phyloP scores from a whole-genome alignment of 2,888 invertebrate genomes.

The Hypomecis punctinalis region DNA sequence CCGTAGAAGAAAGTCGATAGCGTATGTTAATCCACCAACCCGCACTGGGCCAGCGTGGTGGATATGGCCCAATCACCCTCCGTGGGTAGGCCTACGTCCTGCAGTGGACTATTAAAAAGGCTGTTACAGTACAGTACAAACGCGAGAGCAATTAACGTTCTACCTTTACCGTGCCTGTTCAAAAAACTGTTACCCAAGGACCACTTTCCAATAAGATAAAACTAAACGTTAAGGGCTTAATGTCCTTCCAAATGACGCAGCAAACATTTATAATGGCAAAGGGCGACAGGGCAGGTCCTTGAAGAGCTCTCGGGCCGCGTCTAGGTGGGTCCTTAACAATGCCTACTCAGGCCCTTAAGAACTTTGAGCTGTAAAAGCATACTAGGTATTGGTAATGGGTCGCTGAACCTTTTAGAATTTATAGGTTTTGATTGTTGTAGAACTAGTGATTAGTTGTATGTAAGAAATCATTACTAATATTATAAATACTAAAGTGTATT shows the following conservation, averaged over 20 bases:
- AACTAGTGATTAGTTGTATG: too few species aligned
- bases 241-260: slow-evolving; percentile 29
- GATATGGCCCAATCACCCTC: too few species aligned
- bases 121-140: too few species aligned
- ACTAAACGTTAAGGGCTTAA: slow-evolving; percentile 19
- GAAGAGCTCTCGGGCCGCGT: slow-evolving; percentile 55
- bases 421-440: background rate
- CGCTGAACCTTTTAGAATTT: slow-evolving; percentile 48
- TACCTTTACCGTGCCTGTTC: background rate
- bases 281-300: slow-evolving; percentile 57
- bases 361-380: slow-evolving; percentile 48
- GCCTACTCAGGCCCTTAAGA: slow-evolving; percentile 57
- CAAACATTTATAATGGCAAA: slow-evolving; percentile 52
- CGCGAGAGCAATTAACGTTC: too few species aligned
- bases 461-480: too few species aligned
- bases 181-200: background rate
- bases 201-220: slow-evolving; percentile 34
- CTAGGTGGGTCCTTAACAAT: slow-evolving; percentile 62
- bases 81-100: too few species aligned
- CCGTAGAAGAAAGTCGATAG: too few species aligned
- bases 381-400: slow-evolving; percentile 50
- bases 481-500: too few species aligned
- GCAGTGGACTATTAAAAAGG: too few species aligned
- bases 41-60: too few species aligned
- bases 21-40: too few species aligned